A percentile compares a stretch with the other conserved stretches of the same genome.
These are phyloP conservation scores for Rhorus exstirpatorius DNA, from an alignment of 2,888 invertebrate genomes.

Conservation along the genomic window DNA sequence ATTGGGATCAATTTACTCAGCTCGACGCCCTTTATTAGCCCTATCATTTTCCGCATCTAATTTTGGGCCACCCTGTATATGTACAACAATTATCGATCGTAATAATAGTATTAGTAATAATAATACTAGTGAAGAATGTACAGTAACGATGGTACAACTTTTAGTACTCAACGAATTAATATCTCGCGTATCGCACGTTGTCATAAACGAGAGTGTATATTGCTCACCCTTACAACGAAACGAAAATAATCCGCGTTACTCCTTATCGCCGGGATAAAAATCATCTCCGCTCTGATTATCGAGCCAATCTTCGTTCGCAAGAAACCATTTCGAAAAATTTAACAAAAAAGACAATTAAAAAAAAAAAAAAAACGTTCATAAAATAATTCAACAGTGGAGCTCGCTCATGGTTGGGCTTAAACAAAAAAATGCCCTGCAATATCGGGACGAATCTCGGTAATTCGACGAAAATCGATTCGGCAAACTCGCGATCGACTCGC, in stretches of 20 bases:
- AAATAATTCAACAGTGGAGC: background rate
- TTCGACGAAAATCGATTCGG: background rate
- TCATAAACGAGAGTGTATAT: slow-evolving; percentile 58
- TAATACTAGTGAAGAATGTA: slow-evolving; percentile 68
- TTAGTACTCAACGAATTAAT: slow-evolving; percentile 60
- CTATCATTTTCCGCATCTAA: no score
- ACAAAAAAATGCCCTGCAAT: background rate
- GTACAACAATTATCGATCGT: no score
- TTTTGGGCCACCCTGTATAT: no score
- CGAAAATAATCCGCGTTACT: slow-evolving; percentile 46
- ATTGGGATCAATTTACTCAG: no score
- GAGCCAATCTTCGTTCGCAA: slow-evolving; percentile 23
- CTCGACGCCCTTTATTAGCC: no score
- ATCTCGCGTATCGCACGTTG: slow-evolving; percentile 49
- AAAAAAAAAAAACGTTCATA: slow-evolving; percentile 3
- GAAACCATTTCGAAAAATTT: no score
- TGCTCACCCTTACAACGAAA: slow-evolving; percentile 53
- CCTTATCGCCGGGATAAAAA: slow-evolving; percentile 64
- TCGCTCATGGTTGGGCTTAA: background rate
- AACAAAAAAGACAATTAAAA: no score
- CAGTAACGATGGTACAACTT: slow-evolving; percentile 58
- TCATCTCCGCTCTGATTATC: slow-evolving; percentile 49
- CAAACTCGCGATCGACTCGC: background rate
- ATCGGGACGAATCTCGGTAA: background rate
- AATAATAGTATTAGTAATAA: slow-evolving; percentile 62